Evolutionary conservation across 2,113 vertebrate genomes (phyloP), one percentile per base, ranked within the genome.

Genomic region (Verasper variegatus): DNA sequence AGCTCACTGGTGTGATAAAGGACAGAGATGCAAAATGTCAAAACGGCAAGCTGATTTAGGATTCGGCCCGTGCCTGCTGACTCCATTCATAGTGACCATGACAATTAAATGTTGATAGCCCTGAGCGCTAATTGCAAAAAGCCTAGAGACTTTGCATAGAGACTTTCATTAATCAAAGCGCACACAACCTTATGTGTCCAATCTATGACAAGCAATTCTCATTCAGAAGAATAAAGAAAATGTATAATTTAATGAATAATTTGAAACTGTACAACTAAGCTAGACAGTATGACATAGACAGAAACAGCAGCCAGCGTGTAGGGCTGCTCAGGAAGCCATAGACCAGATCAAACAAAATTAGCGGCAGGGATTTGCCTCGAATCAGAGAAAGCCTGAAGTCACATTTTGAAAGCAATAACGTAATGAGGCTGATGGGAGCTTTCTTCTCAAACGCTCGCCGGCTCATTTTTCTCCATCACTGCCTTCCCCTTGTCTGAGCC

Each of bases 101-200:
- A 26, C 59, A 40, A 68, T 80, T 54, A 52, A 65, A 81, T 55
- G 23, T 72, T 71, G 74, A 82, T 66, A 45, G 70, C 60, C 45
- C 26, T 23, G 24, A 76, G 42, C 15, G 7, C 23, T 72, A 85
- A 91, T 74, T 86, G 77, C 76, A 64, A 68, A 20, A 85, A 15
- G 74, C 18, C 23, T n/a, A n/a, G n/a, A n/a, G n/a, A n/a, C 68
- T 64, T 54, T 54, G 62, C 69, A 49, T 0, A 57, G 3, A 51
- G 56, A 66, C 45, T 61, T 80, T 55, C 47, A 77, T 87, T 81
- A 82, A 87, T 89, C 71, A 71, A 68, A 77, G 59, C 58, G 56
- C 71, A 72, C 71, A 72, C 31, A 81, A 77, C 15, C 62, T 54
- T 14, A 71, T 73, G 42, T 23, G 60, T 26, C 31, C 54, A 51